Evolutionary conservation across 2,888 invertebrate genomes (phyloP), one percentile per base, ranked within the genome.

Genomic region (Aplocera efformata): DNA sequence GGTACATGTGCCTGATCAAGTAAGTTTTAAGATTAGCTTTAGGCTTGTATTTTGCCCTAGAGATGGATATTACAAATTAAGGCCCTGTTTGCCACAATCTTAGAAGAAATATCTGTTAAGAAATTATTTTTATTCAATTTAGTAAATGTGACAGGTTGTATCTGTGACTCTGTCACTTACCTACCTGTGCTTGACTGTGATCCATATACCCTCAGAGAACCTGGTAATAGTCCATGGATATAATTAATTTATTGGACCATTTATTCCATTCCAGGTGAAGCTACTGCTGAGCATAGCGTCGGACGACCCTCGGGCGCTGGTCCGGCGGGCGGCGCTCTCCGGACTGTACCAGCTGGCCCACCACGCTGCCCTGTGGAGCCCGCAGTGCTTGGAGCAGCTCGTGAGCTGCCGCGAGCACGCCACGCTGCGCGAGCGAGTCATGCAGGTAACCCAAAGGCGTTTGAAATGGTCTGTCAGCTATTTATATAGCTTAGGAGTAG

Each of bases 1-100:
- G 7, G 94, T 96, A 0, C 96, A 97, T 77, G 94, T 98, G 26
- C 96, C 97, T 0, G 94, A 94, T 61, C 98, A 98, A 89, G 95
- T 95, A 43, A 54, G 49, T 20, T 3, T 17, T 17, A 2, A 17
- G 13, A 17, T 3, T 5, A 17, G 2, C 13, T 17, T 17, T 3
- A 17, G 5, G 13, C 5, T 17, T 17, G 13, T 17, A 3, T 17
- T 3, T n/a, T n/a, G n/a, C n/a, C n/a, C n/a, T n/a, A n/a, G n/a
- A n/a, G n/a, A n/a, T n/a, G n/a, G n/a, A n/a, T n/a, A n/a, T n/a
- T n/a, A n/a, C n/a, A n/a, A 13, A 4, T 10, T 26, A 1, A 24
- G 7, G 10, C 10, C 10, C 21, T 68, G 37, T 8, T 22, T 25
- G 6, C 25, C 7, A 7, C 5, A 20, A 5, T 5, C 20, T 20